Percentiles rank a stretch among this genome's conserved stretches.
Conservation (phyloP, 2,113 vertebrate genomes). For the Gila orcuttii region DNA sequence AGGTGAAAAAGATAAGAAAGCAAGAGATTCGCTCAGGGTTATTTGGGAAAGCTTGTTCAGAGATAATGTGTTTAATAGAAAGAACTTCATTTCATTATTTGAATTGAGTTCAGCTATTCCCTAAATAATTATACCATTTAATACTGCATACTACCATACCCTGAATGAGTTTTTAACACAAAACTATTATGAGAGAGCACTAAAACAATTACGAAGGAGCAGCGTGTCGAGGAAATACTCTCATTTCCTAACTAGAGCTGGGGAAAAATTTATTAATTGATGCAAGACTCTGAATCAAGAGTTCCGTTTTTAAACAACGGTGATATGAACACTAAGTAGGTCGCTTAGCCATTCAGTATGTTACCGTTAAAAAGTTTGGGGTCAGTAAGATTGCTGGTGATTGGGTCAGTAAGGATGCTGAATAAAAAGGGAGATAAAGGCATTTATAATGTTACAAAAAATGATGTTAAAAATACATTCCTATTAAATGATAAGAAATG, state of each 20-base stretch:
- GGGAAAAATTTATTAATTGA: background rate
- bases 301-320: background rate
- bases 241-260: background rate
- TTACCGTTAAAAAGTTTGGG: background rate
- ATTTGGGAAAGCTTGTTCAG: conserved; percentile 37
- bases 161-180: background rate
- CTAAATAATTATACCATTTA: conserved; percentile 35
- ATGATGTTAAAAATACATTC: no score
- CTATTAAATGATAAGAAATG: no score
- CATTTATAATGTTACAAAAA: no score
- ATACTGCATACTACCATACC: conserved; percentile 7
- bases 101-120: conserved; percentile 23
- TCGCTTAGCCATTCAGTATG: background rate
- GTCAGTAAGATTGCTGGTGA: background rate
- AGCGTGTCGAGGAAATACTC: background rate
- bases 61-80: conserved; percentile 22
- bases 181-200: background rate
- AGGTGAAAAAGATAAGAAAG: conserved; percentile 6
- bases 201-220: conserved; percentile 27
- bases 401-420: no score
- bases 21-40: conserved; percentile 23
- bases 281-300: background rate
- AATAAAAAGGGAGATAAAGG: no score
- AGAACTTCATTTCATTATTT: conserved; percentile 14
- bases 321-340: background rate